phyloP scores from a whole-genome alignment of 2,113 vertebrate genomes.

The Triplophysa tibetana region DNA sequence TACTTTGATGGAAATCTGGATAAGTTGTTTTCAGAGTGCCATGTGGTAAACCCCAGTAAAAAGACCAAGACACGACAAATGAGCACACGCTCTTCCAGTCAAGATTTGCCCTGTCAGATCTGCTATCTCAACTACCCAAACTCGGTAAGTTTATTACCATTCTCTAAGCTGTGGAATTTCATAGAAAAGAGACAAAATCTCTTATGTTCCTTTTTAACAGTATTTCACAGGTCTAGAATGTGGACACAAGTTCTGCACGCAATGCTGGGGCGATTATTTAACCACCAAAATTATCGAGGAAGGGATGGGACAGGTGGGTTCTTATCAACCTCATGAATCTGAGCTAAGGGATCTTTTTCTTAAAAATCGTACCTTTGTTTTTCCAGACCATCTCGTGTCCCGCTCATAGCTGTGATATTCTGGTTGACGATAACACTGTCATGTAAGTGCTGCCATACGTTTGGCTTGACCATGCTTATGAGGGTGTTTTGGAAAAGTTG shows the following conservation, averaged over 20 bases:
- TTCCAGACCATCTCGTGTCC: conserved; percentile 97
- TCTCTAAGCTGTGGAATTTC: too few relatives aligned
- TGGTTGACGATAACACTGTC: conserved; percentile 99
- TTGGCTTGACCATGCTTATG: not conserved
- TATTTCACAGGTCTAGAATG: conserved; percentile 98
- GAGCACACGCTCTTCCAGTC: conserved; percentile 96
- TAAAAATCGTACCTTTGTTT: conserved; percentile 38
- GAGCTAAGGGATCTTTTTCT: too few relatives aligned
- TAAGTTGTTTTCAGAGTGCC: conserved; percentile 99
- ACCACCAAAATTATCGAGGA: conserved; percentile 99
- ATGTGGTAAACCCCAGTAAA: conserved; percentile 99
- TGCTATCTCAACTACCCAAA: conserved; percentile 99
- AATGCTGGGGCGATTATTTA: conserved; percentile 99
- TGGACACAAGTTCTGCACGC: conserved; percentile 99
- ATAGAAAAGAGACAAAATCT: too few relatives aligned
- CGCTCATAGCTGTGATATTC: conserved; percentile 99
- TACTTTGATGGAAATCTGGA: conserved; percentile 99
- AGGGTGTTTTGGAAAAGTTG: too few relatives aligned
- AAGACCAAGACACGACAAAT: conserved; percentile 94
- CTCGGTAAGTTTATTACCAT: conserved; percentile 80
- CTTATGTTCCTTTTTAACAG: conserved; percentile 65
- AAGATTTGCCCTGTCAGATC: conserved; percentile 99
- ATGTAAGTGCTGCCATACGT: conserved; percentile 84
- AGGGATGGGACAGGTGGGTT: conserved; percentile 97
- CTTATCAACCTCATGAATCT: not conserved